Evolutionary conservation across 2,797 vertebrate species (phyloP).

Genomic region (Accipiter badius): DNA sequence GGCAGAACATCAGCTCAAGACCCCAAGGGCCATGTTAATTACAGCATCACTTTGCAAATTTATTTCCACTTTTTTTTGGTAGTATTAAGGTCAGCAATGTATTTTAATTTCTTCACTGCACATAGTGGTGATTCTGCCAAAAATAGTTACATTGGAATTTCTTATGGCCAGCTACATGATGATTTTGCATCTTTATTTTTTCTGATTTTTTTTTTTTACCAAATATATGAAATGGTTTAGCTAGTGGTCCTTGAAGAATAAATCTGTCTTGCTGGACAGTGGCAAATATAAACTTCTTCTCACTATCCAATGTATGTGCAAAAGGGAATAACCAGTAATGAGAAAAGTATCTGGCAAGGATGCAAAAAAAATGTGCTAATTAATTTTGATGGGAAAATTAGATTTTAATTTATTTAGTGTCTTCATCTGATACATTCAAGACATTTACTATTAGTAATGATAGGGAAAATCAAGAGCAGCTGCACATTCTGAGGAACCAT

Average conservation of each 20-base stretch:
- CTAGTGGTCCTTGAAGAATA: neutral
- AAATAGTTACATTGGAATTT: neutral
- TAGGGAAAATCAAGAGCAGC: neutral
- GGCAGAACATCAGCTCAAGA: neutral
- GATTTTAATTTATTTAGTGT: conserved; percentile 29
- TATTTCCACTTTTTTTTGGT: neutral
- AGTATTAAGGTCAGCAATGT: neutral
- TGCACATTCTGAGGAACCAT: neutral
- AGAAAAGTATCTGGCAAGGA: conserved; percentile 7
- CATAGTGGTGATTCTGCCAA: neutral
- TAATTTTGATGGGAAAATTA: conserved; percentile 20
- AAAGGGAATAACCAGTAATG: neutral
- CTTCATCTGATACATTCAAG: conserved; percentile 7
- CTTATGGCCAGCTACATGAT: neutral
- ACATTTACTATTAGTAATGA: neutral
- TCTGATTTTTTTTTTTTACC: neutral
- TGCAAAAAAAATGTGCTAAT: neutral
- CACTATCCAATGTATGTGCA: neutral
- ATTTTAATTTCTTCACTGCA: neutral
- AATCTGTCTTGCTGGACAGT: neutral
- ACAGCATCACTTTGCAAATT: neutral
- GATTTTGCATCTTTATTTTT: neutral
- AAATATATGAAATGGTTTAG: neutral
- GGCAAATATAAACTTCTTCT: neutral
- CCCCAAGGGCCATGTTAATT: neutral